Conservation (phyloP, 2,113 vertebrate species). For the Oostethus manadensis region DNA sequence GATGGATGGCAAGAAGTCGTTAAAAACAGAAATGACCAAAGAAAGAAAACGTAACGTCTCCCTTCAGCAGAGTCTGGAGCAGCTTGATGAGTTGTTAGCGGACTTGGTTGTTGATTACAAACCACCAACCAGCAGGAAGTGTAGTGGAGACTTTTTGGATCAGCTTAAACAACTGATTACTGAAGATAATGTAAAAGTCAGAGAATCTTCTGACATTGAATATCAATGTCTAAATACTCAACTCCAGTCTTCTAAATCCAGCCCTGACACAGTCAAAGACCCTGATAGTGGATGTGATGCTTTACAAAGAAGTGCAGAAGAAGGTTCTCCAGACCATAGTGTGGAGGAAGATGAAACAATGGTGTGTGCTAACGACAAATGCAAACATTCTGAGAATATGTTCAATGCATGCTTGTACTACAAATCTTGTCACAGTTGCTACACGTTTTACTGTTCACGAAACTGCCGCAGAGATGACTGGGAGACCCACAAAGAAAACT, state of each 20-base stretch:
- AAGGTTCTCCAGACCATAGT: conserved; percentile 82
- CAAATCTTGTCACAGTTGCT: conserved; percentile 96
- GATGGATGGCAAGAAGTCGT: conserved; percentile 44
- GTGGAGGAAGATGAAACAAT: conserved; percentile 89
- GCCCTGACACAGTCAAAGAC: conserved; percentile 64
- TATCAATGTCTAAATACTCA: conserved; percentile 73
- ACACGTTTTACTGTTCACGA: conserved; percentile 94
- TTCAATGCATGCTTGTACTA: conserved; percentile 96
- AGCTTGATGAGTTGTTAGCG: conserved; percentile 89
- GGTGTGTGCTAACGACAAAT: conserved; percentile 91
- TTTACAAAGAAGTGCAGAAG: conserved; percentile 71
- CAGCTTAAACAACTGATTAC: conserved; percentile 81
- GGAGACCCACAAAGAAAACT: conserved; percentile 89
- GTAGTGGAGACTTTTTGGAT: conserved; percentile 75
- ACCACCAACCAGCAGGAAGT: conserved; percentile 66
- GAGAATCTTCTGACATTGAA: conserved; percentile 49
- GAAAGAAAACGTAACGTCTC: conserved; percentile 72
- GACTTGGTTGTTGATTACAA: conserved; percentile 94
- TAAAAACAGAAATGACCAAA: conserved; percentile 48
- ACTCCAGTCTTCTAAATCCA: conserved; percentile 74
- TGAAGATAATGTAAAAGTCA: conserved; percentile 59
- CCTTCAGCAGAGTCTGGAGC: conserved; percentile 89
- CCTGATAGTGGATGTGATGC: conserved; percentile 72
- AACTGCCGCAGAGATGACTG: conserved; percentile 92
- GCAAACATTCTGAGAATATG: conserved; percentile 83